Conservation (phyloP, 1,140 invertebrate genomes). For the Belonocnema kinseyi region DNA sequence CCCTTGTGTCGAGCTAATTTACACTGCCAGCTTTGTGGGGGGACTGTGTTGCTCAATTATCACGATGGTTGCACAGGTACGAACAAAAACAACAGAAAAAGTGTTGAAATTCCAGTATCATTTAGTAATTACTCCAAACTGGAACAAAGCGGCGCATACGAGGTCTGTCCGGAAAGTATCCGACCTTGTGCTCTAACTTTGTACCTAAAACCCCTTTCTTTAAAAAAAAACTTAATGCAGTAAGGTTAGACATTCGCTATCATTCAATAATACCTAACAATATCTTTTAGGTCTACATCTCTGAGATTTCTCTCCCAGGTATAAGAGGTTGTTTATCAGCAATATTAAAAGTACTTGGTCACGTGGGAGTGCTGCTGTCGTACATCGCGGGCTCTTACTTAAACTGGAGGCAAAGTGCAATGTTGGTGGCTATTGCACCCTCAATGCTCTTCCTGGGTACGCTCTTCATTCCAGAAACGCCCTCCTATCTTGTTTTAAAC, state of each 20-base stretch:
- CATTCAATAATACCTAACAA: not conserved
- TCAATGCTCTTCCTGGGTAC: conserved; percentile 82
- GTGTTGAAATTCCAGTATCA: too few species aligned
- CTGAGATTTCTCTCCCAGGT: conserved; percentile 91
- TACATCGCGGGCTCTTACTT: conserved; percentile 88
- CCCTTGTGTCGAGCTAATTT: conserved; percentile 85
- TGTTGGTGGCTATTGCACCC: conserved; percentile 85
- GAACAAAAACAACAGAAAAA: not conserved
- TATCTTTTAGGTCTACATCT: conserved; percentile 85
- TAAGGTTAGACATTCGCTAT: not conserved
- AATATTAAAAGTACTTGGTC: conserved; percentile 89
- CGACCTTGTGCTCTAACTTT: too few species aligned
- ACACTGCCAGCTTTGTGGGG: conserved; percentile 85
- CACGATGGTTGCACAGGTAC: conserved; percentile 86
- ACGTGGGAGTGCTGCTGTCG: conserved; percentile 88
- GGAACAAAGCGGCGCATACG: too few species aligned
- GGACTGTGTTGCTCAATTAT: conserved; percentile 88
- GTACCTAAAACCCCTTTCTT: not conserved
- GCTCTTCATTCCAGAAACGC: conserved; percentile 88
- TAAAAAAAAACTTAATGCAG: not conserved
- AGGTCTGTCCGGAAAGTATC: too few species aligned
- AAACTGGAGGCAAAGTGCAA: conserved; percentile 87
- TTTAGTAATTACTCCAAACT: too few species aligned
- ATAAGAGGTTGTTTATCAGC: conserved; percentile 90
- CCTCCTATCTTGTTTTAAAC: conserved; percentile 85